Evolutionary conservation across 2,113 vertebrate genomes (phyloP).

Genomic region (Oryctolagus cuniculus): mOryCun1.1 NC_091444.1:55303001-55303500

Average conservation of each 20-base stretch:
- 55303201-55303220: accelerated
- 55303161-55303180: background rate
- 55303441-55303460: background rate
- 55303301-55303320: too few species aligned
- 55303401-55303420: background rate
- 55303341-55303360: too few species aligned
- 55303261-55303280: background rate
- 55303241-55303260: background rate
- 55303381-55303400: too few species aligned
- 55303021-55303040: background rate
- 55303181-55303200: too few species aligned
- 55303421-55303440: background rate
- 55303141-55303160: background rate
- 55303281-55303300: background rate
- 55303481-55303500: background rate
- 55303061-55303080: too few species aligned
- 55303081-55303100: background rate
- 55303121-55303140: accelerated
- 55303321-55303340: too few species aligned
- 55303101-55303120: too few species aligned
- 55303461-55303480: background rate
- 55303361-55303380: too few species aligned
- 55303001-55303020: accelerated
- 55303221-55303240: background rate
- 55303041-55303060: too few species aligned